Conservation (phyloP, 2,888 invertebrate species). For the Synanthedon tipuliformis region DNA sequence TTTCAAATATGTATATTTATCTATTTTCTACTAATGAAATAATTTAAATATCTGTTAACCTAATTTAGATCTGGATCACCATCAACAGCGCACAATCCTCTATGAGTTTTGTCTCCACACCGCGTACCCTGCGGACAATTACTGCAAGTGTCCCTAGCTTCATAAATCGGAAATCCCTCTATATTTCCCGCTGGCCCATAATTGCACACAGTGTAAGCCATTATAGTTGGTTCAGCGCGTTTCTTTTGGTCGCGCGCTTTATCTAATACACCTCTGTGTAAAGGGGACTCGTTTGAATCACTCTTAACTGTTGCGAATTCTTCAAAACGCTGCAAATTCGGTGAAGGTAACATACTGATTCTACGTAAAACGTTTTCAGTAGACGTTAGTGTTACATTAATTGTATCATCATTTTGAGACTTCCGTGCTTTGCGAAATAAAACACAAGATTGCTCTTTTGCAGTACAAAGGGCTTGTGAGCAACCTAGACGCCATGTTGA, state of each 20-base stretch:
- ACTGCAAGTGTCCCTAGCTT: constrained; percentile 40
- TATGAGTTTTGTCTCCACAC: constrained; percentile 48
- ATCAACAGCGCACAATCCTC: constrained; percentile 40
- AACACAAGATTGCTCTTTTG: constrained; percentile 39
- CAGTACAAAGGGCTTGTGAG: constrained; percentile 53
- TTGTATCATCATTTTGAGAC: constrained; percentile 4
- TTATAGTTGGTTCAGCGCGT: constrained; percentile 34
- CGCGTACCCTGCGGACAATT: constrained; percentile 53
- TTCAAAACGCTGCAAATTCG: constrained; percentile 21
- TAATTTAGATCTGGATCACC: constrained; percentile 37
- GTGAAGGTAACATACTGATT: constrained; percentile 35
- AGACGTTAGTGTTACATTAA: constrained; percentile 13
- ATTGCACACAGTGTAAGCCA: constrained; percentile 58
- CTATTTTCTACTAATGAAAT: no score
- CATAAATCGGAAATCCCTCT: constrained; percentile 57
- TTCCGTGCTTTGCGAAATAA: constrained; percentile 35
- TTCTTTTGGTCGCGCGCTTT: constrained; percentile 13
- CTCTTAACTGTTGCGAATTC: constrained; percentile 22
- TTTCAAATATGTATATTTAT: no score
- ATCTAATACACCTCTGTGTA: constrained; percentile 35
- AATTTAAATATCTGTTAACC: no score
- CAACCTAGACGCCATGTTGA: constrained; percentile 60
- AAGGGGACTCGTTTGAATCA: constrained; percentile 28
- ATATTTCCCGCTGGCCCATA: constrained; percentile 62
- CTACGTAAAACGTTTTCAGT: constrained; percentile 39